A percentile compares a stretch with the other conserved stretches of the same genome.
Evolutionary conservation across 2,797 vertebrate species (phyloP).

Genomic region (Mormyrus hasselquistii): DNA sequence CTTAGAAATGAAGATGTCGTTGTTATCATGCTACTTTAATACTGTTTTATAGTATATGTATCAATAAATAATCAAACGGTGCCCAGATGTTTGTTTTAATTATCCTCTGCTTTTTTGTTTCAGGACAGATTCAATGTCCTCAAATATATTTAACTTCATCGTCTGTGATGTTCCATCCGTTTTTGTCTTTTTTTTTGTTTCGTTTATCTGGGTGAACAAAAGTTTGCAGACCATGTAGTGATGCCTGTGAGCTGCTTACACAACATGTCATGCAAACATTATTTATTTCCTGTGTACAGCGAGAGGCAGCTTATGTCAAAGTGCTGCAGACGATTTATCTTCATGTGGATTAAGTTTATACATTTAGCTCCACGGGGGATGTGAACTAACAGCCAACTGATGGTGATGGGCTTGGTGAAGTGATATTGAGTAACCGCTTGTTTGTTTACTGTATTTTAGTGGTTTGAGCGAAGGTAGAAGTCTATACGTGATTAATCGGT

Average conservation of each 20-base stretch:
- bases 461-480: neutral
- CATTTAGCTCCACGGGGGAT: neutral
- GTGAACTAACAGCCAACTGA: neutral
- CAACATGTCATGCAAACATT: too few relatives aligned
- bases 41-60: conserved; percentile 83
- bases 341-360: neutral
- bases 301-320: neutral
- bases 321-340: neutral
- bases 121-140: neutral
- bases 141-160: neutral
- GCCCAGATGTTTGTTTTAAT: conserved; percentile 39
- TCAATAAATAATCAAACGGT: conserved; percentile 70
- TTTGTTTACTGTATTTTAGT: neutral
- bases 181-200: neutral
- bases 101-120: neutral
- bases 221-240: neutral
- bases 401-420: neutral
- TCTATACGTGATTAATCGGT: neutral
- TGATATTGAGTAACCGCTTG: neutral
- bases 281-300: too few relatives aligned
- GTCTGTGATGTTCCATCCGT: neutral
- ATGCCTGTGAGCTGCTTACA: too few relatives aligned
- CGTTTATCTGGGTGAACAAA: neutral
- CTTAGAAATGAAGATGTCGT: conserved; percentile 69
- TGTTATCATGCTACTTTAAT: conserved; percentile 78